Conservation (phyloP, 2,888 invertebrate genomes). For the Pyralis farinalis region DNA sequence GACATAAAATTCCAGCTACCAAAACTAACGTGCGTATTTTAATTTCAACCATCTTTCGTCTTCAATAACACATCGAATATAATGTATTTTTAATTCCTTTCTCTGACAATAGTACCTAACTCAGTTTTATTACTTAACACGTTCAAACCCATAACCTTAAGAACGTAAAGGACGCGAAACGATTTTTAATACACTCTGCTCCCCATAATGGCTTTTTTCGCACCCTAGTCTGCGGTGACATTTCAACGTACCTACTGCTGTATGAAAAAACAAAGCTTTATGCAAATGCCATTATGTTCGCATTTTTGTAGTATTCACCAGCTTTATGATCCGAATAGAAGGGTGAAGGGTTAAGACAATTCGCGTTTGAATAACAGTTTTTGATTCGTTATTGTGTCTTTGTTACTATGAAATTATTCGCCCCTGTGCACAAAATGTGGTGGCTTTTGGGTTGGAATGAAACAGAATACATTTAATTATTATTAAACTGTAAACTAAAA, state of each 20-base stretch:
- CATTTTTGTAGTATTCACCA: slow-evolving; percentile 75
- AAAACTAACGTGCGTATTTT: too few relatives aligned
- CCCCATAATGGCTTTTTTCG: slow-evolving; percentile 74
- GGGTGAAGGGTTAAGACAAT: slow-evolving; percentile 75
- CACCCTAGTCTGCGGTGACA: slow-evolving; percentile 77
- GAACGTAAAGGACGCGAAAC: slow-evolving; percentile 69
- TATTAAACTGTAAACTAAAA: neutral
- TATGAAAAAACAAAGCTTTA: slow-evolving; percentile 79
- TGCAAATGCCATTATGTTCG: slow-evolving; percentile 79
- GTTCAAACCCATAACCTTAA: slow-evolving; percentile 66
- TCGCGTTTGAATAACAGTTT: slow-evolving; percentile 54
- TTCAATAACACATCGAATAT: neutral
- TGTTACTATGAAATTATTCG: slow-evolving; percentile 43
- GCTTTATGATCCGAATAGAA: slow-evolving; percentile 75
- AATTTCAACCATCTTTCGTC: neutral
- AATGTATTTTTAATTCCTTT: slow-evolving; percentile 2
- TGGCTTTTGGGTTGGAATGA: slow-evolving; percentile 1
- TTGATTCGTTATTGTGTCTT: slow-evolving; percentile 59
- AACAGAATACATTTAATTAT: neutral
- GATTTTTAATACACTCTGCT: slow-evolving; percentile 75
- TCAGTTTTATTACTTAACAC: slow-evolving; percentile 7
- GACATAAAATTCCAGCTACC: too few relatives aligned
- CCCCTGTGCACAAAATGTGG: slow-evolving; percentile 6
- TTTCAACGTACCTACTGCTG: slow-evolving; percentile 71
- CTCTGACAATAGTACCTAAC: too few relatives aligned